Evolutionary conservation across 2,888 invertebrate genomes (phyloP), one percentile per base, ranked within the genome.

Genomic region (Lepetodrilus schrolli): DNA sequence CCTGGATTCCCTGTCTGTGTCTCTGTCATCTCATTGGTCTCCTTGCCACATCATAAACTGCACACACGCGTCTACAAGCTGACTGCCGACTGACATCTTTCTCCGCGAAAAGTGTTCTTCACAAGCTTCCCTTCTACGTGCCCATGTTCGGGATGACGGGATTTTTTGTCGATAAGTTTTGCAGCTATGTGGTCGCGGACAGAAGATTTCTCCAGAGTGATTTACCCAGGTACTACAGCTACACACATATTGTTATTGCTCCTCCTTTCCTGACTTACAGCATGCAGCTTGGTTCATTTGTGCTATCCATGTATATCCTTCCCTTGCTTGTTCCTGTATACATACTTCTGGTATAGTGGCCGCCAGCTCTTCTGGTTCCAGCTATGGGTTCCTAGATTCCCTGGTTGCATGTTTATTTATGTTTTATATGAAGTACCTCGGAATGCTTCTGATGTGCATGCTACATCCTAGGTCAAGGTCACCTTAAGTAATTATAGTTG

Each of bases 11-110:
- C 43, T 17, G 43, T 43, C 43, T 43, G 43, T 43, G 43, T 10
- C 43, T 43, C n/a, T 58, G 34, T 58, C 58, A 58, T 58, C 58
- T 34, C 58, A 58, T 58, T 58, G 30, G 7, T 30, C 58, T 13
- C 58, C n/a, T 58, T 10, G 58, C 43, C 17, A n/a, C n/a, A n/a
- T n/a, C n/a, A n/a, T n/a, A n/a, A n/a, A n/a, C n/a, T n/a, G n/a
- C n/a, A n/a, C n/a, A n/a, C n/a, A n/a, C n/a, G n/a, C n/a, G n/a
- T n/a, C n/a, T n/a, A n/a, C n/a, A n/a, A n/a, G n/a, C n/a, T n/a
- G n/a, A n/a, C n/a, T n/a, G n/a, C n/a, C n/a, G n/a, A n/a, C n/a
- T n/a, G n/a, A n/a, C n/a, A n/a, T n/a, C n/a, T n/a, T n/a, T n/a
- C n/a, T n/a, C n/a, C n/a, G n/a, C n/a, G n/a, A n/a, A n/a, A n/a